phyloP scores from a whole-genome alignment of 2,797 vertebrate species.

The Enteromius argenteus region DNA sequence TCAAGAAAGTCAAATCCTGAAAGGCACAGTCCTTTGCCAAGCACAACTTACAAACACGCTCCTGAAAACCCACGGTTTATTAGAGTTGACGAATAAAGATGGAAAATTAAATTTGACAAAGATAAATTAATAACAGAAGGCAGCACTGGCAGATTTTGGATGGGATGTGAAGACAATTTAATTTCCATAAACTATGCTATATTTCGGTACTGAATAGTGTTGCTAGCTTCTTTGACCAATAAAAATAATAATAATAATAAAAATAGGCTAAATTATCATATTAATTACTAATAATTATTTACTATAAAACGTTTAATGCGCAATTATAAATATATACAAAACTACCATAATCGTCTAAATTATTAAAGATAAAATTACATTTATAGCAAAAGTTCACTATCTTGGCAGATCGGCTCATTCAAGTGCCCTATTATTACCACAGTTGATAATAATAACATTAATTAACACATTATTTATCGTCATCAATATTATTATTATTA shows the following conservation, averaged over 20 bases:
- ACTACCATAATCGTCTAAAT: neutral
- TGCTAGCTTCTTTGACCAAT: neutral
- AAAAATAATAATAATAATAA: neutral
- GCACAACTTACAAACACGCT: slow-evolving; percentile 67
- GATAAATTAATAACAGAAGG: slow-evolving; percentile 71
- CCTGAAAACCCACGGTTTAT: slow-evolving; percentile 56
- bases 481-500: neutral
- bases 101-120: slow-evolving; percentile 75
- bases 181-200: slow-evolving; percentile 15
- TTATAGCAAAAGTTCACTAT: neutral
- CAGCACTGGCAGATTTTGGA: slow-evolving; percentile 52
- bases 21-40: slow-evolving; percentile 66
- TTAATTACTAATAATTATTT: neutral
- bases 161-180: slow-evolving; percentile 50
- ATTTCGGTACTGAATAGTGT: neutral
- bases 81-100: slow-evolving; percentile 58
- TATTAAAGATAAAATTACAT: neutral
- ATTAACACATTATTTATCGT: neutral
- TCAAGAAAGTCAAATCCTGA: slow-evolving; percentile 60
- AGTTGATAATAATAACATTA: neutral
- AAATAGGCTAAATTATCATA: too few relatives aligned
- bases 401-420: neutral
- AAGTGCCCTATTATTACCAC: neutral
- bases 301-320: neutral
- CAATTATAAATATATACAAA: neutral